A percentile compares a stretch with the other conserved stretches of the same genome.
phyloP scores from a whole-genome alignment of 2,888 invertebrate species.

The Epirrita christyi region DNA sequence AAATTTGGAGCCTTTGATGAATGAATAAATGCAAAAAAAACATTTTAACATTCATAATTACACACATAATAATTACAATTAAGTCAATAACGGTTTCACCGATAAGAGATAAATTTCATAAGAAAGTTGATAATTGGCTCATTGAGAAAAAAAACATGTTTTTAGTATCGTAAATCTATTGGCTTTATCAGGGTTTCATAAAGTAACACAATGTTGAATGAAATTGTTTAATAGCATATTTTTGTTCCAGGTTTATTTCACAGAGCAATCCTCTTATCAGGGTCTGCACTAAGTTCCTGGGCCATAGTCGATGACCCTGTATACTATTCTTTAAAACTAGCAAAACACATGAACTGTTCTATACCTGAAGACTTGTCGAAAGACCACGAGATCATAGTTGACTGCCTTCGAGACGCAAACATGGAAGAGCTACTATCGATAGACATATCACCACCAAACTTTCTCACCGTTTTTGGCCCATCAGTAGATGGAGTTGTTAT shows the following conservation, averaged over 20 bases:
- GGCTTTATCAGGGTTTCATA: too few relatives aligned
- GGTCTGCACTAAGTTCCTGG: slow-evolving; percentile 95
- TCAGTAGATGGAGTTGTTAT: slow-evolving; percentile 98
- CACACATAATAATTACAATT: too few relatives aligned
- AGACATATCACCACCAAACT: slow-evolving; percentile 92
- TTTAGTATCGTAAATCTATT: too few relatives aligned
- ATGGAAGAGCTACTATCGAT: slow-evolving; percentile 90
- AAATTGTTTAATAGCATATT: slow-evolving; percentile 1
- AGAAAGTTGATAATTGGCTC: too few relatives aligned
- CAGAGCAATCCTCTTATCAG: slow-evolving; percentile 93
- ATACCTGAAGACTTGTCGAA: slow-evolving; percentile 92
- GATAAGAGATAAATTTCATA: too few relatives aligned
- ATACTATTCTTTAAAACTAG: slow-evolving; percentile 91
- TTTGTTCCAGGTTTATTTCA: slow-evolving; percentile 90
- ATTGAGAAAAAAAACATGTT: too few relatives aligned
- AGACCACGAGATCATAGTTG: slow-evolving; percentile 93
- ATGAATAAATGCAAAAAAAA: too few relatives aligned
- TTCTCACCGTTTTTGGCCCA: slow-evolving; percentile 95
- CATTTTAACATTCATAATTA: too few relatives aligned
- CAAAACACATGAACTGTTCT: slow-evolving; percentile 92
- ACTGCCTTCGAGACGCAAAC: slow-evolving; percentile 91
- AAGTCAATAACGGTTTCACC: too few relatives aligned
- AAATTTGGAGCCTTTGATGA: too few relatives aligned
- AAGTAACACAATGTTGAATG: too few relatives aligned
- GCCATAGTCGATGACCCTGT: slow-evolving; percentile 95